Evolutionary conservation across 1,140 invertebrate genomes (phyloP).

Genomic region (Drosophila quadrilineata): DNA sequence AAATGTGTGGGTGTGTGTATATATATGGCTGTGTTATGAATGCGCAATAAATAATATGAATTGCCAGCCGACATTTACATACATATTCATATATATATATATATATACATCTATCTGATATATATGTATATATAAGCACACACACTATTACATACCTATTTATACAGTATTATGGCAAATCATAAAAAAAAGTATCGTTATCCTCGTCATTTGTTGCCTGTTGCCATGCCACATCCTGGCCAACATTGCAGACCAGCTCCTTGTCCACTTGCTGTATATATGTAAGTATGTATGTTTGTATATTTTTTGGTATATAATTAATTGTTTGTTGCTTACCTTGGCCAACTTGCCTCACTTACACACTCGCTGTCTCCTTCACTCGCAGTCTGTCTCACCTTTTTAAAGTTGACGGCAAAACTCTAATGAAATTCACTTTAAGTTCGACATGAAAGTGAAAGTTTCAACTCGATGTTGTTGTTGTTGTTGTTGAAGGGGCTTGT

Average conservation of each 20-base stretch:
- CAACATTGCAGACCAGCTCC: background rate
- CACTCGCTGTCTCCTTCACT: conserved; percentile 4
- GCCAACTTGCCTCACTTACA: too few relatives aligned
- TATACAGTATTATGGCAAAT: conserved; percentile 36
- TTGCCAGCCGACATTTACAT: conserved; percentile 7
- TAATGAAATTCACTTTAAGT: conserved; percentile 70
- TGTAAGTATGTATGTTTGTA: too few relatives aligned
- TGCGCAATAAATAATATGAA: conserved; percentile 65
- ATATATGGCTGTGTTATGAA: conserved; percentile 3
- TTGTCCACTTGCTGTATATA: too few relatives aligned
- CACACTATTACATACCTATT: too few relatives aligned
- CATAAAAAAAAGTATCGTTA: conserved; percentile 53
- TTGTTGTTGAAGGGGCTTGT: conserved; percentile 41
- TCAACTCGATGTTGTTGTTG: too few relatives aligned
- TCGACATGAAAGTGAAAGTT: conserved; percentile 70
- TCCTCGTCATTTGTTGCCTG: conserved; percentile 31
- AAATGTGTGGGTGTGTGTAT: background rate
- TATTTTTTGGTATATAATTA: conserved; percentile 71
- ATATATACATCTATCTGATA: background rate
- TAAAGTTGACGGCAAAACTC: conserved; percentile 35
- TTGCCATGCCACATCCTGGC: conserved; percentile 35
- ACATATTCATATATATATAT: background rate
- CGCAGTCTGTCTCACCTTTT: conserved; percentile 27
- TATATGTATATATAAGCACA: too few relatives aligned
- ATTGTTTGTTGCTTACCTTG: conserved; percentile 70